Evolutionary conservation across 2,797 vertebrate genomes (phyloP).

Genomic region (Catamblyrhynchus diadema): DNA sequence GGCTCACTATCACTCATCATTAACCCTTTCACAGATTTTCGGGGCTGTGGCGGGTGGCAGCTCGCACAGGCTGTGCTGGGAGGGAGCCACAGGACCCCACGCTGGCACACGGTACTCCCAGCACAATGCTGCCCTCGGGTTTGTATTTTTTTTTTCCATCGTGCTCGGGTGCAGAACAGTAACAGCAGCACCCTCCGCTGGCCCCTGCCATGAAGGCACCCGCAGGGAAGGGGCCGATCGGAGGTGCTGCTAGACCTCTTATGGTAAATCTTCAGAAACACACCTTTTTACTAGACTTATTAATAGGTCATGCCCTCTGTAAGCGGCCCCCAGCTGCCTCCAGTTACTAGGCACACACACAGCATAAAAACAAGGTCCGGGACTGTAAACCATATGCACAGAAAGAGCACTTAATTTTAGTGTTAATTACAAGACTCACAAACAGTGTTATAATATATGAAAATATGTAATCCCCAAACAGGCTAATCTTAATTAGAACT

Average conservation of each 20-base stretch:
- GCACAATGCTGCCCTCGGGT: fast-evolving
- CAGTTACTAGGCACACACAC: neutral
- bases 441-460: neutral
- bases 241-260: neutral
- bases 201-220: neutral
- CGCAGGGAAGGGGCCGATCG: neutral
- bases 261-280: fast-evolving
- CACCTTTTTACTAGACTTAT: neutral
- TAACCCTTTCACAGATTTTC: neutral
- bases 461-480: neutral
- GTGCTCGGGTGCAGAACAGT: neutral
- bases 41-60: neutral
- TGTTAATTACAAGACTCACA: neutral
- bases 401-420: neutral
- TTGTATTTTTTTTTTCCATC: fast-evolving
- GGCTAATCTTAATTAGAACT: neutral
- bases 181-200: constrained; percentile 47
- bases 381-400: neutral
- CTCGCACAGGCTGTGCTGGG: neutral
- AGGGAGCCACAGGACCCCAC: fast-evolving
- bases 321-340: neutral
- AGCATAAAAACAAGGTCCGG: neutral
- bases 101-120: neutral
- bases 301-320: neutral
- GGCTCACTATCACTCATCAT: neutral